These are phyloP conservation scores for Harpalus rubripes DNA, from an alignment of 2,888 invertebrate species.

Conservation along the genomic window DNA sequence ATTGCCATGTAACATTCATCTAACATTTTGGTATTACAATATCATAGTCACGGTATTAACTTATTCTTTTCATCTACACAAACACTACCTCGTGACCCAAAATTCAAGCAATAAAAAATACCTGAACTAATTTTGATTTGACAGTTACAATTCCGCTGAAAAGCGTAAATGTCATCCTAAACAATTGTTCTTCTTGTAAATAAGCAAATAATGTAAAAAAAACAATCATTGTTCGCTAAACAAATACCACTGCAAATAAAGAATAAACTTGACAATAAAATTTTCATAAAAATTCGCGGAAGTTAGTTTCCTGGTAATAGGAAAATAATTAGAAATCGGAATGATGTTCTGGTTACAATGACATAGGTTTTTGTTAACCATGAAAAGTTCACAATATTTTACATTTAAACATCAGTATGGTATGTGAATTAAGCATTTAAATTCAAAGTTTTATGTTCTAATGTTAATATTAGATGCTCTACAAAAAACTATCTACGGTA, in stretches of 20 bases:
- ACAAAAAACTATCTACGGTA: too few relatives aligned
- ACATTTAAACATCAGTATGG: conserved; percentile 7
- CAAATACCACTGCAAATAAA: conserved; percentile 1
- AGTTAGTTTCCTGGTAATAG: conserved; percentile 31
- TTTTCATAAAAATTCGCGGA: conserved; percentile 28
- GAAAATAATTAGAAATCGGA: conserved; percentile 19
- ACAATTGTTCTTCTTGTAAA: conserved; percentile 3
- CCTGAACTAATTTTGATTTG: background rate
- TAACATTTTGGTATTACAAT: background rate
- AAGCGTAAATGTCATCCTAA: background rate
- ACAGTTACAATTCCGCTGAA: background rate
- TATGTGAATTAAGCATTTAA: background rate
- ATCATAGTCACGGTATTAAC: background rate
- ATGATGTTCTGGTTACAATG: conserved; percentile 35
- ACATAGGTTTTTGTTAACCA: background rate
- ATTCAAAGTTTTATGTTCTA: too few relatives aligned
- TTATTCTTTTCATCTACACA: background rate
- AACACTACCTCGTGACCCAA: background rate
- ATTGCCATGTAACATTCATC: background rate
- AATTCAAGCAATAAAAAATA: background rate
- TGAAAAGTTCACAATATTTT: conserved; percentile 23
- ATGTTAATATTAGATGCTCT: too few relatives aligned
- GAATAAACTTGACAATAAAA: conserved; percentile 8
- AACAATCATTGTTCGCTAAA: background rate
- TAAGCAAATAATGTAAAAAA: conserved; percentile 11